Percentiles rank a stretch among this genome's conserved stretches.
phyloP scores from a whole-genome alignment of 2,888 invertebrate species.

The Sesia apiformis region DNA sequence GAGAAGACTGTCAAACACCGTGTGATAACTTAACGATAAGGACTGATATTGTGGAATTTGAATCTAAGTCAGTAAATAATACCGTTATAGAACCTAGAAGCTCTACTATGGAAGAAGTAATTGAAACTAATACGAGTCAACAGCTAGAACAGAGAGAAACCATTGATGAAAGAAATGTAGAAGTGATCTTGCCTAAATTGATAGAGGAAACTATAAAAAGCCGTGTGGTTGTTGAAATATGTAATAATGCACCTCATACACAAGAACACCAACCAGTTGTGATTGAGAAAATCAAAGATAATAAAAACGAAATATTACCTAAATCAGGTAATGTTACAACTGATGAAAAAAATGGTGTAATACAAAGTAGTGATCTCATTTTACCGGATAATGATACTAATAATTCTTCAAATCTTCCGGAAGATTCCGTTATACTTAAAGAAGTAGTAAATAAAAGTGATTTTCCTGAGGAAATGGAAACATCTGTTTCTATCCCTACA shows the following conservation, averaged over 20 bases:
- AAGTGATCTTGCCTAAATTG: neutral
- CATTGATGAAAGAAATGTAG: neutral
- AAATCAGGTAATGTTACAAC: neutral
- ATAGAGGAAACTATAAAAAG: neutral
- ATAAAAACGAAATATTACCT: too few species aligned
- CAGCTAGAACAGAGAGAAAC: neutral
- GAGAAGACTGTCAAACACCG: constrained; percentile 60
- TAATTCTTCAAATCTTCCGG: neutral
- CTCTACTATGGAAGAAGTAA: constrained; percentile 3
- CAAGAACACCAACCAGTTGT: too few species aligned
- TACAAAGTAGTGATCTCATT: constrained; percentile 8
- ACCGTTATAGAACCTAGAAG: constrained; percentile 3
- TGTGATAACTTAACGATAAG: constrained; percentile 54
- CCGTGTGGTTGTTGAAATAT: too few species aligned
- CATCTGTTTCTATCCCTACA: constrained; percentile 7
- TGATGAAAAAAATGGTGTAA: constrained; percentile 2
- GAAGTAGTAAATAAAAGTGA: neutral
- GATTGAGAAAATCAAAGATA: too few species aligned
- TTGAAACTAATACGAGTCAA: neutral
- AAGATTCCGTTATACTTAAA: neutral
- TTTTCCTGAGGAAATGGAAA: neutral
- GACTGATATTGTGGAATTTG: constrained; percentile 46
- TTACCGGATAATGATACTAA: constrained; percentile 7
- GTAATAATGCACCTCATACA: too few species aligned
- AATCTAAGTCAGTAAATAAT: constrained; percentile 57